Percentiles rank a stretch among this genome's conserved stretches.
Evolutionary conservation across 2,113 vertebrate species (phyloP).

Genomic region (Forbesichthys papilliferus): DNA sequence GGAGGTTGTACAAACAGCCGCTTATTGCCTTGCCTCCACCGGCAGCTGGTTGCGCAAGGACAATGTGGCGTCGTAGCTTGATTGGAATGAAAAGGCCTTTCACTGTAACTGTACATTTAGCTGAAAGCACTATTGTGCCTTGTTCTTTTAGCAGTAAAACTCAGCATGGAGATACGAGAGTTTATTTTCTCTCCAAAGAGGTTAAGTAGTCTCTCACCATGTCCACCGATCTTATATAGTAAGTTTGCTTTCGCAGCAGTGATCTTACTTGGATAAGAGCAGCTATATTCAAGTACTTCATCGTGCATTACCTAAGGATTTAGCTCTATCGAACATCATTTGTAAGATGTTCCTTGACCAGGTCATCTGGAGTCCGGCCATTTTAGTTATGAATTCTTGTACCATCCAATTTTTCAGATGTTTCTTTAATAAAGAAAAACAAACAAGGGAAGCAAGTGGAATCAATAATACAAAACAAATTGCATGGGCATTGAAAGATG

Average conservation of each 20-base stretch:
- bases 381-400: neutral
- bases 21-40: neutral
- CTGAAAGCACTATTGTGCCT: neutral
- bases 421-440: too few species aligned
- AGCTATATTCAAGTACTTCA: neutral
- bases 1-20: slow-evolving; percentile 4
- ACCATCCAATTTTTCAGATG: too few species aligned
- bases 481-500: too few species aligned
- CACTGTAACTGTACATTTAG: neutral
- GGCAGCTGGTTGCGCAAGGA: neutral
- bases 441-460: too few species aligned
- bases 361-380: neutral
- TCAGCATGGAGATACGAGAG: too few species aligned
- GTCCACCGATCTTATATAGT: slow-evolving; percentile 1
- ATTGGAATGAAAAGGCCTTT: slow-evolving; percentile 1
- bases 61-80: slow-evolving; percentile 9
- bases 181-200: neutral
- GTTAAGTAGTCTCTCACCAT: neutral
- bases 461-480: too few species aligned
- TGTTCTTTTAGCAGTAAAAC: neutral
- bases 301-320: neutral
- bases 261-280: neutral
- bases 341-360: neutral
- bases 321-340: too few species aligned
- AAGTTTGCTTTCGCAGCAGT: neutral